Conservation (phyloP, 2,797 vertebrate genomes). For the Tenualosa thibaudeaui region DNA sequence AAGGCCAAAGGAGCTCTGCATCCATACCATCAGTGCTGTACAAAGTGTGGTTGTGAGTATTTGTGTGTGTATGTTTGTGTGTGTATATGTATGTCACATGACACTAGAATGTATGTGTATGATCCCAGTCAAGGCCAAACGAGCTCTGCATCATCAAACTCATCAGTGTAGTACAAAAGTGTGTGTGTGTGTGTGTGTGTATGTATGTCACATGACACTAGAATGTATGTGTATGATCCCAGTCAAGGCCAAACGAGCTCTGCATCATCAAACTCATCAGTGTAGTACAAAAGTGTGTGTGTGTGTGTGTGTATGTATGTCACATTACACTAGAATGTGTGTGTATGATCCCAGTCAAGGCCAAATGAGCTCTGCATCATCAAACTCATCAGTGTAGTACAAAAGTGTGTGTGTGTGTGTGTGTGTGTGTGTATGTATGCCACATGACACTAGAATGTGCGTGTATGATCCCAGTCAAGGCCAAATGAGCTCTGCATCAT, state of each 20-base stretch:
- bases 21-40: neutral
- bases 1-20: neutral
- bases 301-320: neutral
- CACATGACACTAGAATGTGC: neutral
- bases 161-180: neutral
- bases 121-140: neutral
- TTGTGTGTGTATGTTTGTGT: no score
- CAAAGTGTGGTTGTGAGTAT: no score
- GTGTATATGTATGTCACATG: neutral
- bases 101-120: neutral
- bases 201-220: neutral
- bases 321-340: neutral
- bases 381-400: neutral
- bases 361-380: slow-evolving; percentile 13
- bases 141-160: slow-evolving; percentile 11
- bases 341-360: neutral
- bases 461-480: neutral
- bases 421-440: neutral
- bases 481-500: slow-evolving; percentile 13
- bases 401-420: neutral
- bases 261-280: neutral
- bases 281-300: neutral
- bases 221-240: neutral
- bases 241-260: slow-evolving; percentile 1
- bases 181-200: neutral